These are phyloP conservation scores for Drosophila chauvacae DNA, from an alignment of 1,140 invertebrate genomes.

Conservation along the genomic window DNA sequence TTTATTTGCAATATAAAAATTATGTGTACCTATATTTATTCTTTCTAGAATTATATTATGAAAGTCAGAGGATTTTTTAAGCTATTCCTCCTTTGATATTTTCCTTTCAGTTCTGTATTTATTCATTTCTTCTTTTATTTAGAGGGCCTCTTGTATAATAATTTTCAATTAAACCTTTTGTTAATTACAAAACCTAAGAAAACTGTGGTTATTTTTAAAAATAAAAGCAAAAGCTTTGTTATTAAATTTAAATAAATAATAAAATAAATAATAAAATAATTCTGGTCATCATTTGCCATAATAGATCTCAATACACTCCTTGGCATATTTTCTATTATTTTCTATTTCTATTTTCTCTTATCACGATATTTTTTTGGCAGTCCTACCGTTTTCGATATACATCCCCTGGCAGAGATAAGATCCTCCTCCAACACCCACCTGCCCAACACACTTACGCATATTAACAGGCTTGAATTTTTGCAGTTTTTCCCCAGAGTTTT, in stretches of 20 bases:
- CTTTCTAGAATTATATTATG: background rate
- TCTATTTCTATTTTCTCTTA: no score
- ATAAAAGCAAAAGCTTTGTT: background rate
- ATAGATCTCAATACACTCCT: no score
- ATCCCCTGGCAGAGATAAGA: conserved; percentile 16
- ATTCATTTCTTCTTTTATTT: background rate
- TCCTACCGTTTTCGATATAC: background rate
- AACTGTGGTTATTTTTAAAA: background rate
- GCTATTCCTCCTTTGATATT: background rate
- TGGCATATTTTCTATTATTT: no score
- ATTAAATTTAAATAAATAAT: background rate
- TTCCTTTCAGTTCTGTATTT: background rate
- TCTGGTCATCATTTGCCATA: background rate
- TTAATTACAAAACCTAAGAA: background rate
- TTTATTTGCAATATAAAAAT: background rate
- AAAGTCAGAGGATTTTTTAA: background rate
- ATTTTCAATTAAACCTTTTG: no score
- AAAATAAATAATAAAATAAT: background rate
- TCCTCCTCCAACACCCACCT: background rate
- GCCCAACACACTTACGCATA: conserved; percentile 67
- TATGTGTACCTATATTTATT: background rate
- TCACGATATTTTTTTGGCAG: background rate
- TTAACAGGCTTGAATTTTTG: conserved; percentile 71
- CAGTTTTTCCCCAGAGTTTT: conserved; percentile 16
- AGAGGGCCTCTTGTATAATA: background rate